Evolutionary conservation across 1,140 invertebrate genomes (phyloP).

Genomic region (Gonioctena quinquepunctata): DNA sequence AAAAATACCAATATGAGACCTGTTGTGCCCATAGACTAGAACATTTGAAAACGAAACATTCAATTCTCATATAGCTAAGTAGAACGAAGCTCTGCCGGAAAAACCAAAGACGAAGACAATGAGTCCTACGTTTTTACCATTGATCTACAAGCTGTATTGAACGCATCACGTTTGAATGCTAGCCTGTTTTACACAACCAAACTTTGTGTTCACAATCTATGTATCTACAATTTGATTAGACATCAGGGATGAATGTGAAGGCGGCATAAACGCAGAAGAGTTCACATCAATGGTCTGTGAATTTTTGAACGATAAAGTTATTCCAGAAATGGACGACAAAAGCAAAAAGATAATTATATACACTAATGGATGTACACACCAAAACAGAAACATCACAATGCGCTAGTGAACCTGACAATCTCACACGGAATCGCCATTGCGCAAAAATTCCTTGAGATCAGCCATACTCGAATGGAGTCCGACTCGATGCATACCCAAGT

Average conservation of each 20-base stretch:
- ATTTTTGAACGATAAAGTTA: constrained; percentile 22
- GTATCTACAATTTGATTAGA: not conserved
- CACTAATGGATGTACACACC: constrained; percentile 2
- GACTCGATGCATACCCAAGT: constrained; percentile 38
- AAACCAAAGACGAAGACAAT: not conserved
- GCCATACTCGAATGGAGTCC: constrained; percentile 47
- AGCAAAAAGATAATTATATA: constrained; percentile 1
- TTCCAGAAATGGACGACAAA: not conserved
- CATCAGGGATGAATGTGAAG: not conserved
- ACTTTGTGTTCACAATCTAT: not conserved
- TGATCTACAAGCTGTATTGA: not conserved
- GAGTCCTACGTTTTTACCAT: not conserved
- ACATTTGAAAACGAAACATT: not conserved
- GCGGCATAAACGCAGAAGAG: not conserved
- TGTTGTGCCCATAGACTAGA: not conserved
- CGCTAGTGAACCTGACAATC: not conserved
- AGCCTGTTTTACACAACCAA: not conserved
- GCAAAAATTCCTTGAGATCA: constrained; percentile 22
- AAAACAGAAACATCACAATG: constrained; percentile 3
- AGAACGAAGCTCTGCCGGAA: not conserved
- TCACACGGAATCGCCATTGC: not conserved
- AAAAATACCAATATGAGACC: not conserved
- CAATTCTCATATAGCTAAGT: not conserved
- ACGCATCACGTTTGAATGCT: not conserved
- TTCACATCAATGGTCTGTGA: not conserved